Evolutionary conservation across 2,113 vertebrate species (phyloP), one percentile per base, ranked within the genome.

Genomic region (Neodontobutis hainanensis): DNA sequence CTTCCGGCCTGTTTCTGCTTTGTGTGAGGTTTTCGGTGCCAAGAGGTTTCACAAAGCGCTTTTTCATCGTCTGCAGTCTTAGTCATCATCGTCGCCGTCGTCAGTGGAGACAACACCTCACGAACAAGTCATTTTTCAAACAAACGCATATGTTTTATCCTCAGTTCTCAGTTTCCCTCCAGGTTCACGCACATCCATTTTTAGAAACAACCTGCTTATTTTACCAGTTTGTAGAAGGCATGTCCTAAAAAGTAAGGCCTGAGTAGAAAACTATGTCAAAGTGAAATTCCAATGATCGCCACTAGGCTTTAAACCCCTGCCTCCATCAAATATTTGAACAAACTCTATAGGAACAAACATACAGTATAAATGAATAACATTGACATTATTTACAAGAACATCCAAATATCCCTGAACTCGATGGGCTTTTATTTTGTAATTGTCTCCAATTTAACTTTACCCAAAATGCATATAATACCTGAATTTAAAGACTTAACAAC

Each of bases 41-140:
- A 73, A 66, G 53, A 61, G 60, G 63, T 52, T 76, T 73, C n/a
- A 65, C 14, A 69, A 71, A 50, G 62, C 14, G 43, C 67, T 36
- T 56, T 27, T 71, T 66, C 62, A 62, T 75, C 71, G 52, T 65
- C 68, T 67, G 58, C 52, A 49, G 63, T 43, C 63, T 67, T 59
- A 73, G 74, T 72, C 74, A 82, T 71, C 68, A 61, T 69, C 43
- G 19, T 27, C 19, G 19, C 19, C 19, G 19, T 27, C 19, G 19
- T 27, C 1, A 27, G 19, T 27, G 12, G 60, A 77, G 57, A 62
- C 1, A 58, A 35, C 42, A 50, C 66, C 49, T 61, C 51, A 64
- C 45, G 1, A 57, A 56, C 69, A 73, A 77, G 67, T 73, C 42
- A 53, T 77, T 60, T 73, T 73, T 78, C 66, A 74, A 59, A 73